Evolutionary conservation across 2,888 invertebrate species (phyloP).

Genomic region (Lasioglossum morio): DNA sequence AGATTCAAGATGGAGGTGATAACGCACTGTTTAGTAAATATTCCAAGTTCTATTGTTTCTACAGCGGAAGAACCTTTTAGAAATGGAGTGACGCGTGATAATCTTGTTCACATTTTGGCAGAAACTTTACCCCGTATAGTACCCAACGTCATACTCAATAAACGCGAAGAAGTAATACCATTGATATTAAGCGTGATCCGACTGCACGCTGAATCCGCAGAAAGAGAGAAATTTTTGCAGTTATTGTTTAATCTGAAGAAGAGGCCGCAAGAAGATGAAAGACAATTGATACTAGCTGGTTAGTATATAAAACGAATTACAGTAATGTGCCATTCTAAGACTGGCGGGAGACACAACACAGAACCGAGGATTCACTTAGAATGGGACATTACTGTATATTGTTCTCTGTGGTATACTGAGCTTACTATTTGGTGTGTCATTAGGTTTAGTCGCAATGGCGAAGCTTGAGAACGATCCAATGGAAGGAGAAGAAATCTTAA

Average conservation of each 20-base stretch:
- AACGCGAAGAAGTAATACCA: constrained; percentile 89
- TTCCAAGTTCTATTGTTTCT: constrained; percentile 80
- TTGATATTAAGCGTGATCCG: constrained; percentile 87
- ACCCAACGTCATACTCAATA: constrained; percentile 89
- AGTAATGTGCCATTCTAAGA: no score
- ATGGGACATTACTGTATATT: not conserved
- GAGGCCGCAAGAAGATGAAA: constrained; percentile 88
- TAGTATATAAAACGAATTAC: constrained; percentile 40
- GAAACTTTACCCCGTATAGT: constrained; percentile 87
- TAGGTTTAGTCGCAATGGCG: constrained; percentile 85
- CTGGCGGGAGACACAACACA: no score
- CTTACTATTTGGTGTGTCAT: constrained; percentile 23
- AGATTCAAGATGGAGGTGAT: constrained; percentile 86
- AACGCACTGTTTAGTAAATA: constrained; percentile 84
- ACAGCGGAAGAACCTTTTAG: constrained; percentile 82
- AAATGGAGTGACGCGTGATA: constrained; percentile 82
- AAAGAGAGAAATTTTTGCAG: constrained; percentile 88
- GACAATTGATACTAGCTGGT: constrained; percentile 87
- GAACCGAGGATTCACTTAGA: no score
- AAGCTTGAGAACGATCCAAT: constrained; percentile 85
- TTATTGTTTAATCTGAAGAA: constrained; percentile 90
- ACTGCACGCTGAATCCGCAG: constrained; percentile 86
- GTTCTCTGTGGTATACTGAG: not conserved
- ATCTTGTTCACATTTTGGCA: constrained; percentile 86
- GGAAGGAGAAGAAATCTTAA: constrained; percentile 89